Evolutionary conservation across 2,113 vertebrate species (phyloP).

Genomic region (Anarrhichthys ocellatus): DNA sequence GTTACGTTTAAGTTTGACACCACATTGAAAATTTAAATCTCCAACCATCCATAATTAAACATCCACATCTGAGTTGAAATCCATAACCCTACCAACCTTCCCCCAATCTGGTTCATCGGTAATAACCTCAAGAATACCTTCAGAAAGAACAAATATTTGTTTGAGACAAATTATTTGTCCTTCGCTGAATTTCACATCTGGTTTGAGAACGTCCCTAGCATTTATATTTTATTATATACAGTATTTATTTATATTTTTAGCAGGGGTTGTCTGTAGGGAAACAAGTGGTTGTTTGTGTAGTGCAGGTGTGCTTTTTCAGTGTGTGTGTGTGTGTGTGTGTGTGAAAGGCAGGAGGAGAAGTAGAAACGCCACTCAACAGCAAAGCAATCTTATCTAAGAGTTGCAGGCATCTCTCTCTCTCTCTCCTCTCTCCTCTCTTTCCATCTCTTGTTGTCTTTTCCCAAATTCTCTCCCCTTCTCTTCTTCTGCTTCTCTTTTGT

Average conservation of each 20-base stretch:
- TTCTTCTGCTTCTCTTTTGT: neutral
- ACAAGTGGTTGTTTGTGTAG: slow-evolving; percentile 46
- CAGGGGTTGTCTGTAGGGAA: slow-evolving; percentile 5
- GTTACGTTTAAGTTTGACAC: neutral
- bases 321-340: neutral
- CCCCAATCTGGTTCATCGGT: too few relatives aligned
- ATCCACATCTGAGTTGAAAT: too few relatives aligned
- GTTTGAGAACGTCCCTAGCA: neutral
- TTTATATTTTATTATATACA: neutral
- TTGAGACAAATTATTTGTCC: slow-evolving; percentile 8
- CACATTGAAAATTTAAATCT: too few relatives aligned
- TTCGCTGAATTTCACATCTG: slow-evolving; percentile 16
- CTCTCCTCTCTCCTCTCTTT: slow-evolving; percentile 26
- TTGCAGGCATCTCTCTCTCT: slow-evolving; percentile 65
- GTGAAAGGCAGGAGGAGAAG: slow-evolving; percentile 52
- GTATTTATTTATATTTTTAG: neutral
- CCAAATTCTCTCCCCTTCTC: slow-evolving; percentile 7
- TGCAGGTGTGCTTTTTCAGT: slow-evolving; percentile 44
- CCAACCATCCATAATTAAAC: neutral
- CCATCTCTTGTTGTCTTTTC: slow-evolving; percentile 36
- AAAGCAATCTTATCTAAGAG: slow-evolving; percentile 78
- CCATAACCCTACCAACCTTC: too few relatives aligned
- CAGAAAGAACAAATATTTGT: slow-evolving; percentile 12
- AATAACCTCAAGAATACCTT: neutral
- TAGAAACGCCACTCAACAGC: slow-evolving; percentile 72